These are phyloP conservation scores for Lordiphosa stackelbergi DNA, from an alignment of 1,140 invertebrate species.

Conservation along the genomic window DNA sequence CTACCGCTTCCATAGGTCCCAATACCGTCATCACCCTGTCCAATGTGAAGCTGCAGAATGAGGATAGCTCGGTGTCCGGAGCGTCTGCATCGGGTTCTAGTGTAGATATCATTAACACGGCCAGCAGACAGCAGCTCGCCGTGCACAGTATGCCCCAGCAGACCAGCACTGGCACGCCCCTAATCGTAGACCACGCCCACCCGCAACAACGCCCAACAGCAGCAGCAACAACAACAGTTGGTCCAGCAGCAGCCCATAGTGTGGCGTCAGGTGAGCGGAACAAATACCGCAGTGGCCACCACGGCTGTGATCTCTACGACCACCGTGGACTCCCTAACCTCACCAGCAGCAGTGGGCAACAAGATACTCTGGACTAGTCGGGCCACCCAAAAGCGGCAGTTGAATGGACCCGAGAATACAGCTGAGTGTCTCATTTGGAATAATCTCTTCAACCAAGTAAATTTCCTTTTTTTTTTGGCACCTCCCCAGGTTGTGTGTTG, in stretches of 20 bases:
- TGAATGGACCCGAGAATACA: conserved; percentile 73
- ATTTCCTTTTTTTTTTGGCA: conserved; percentile 1
- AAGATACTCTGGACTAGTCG: conserved; percentile 69
- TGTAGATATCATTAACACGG: conserved; percentile 70
- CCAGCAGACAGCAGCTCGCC: conserved; percentile 68
- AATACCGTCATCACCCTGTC: conserved; percentile 72
- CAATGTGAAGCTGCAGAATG: conserved; percentile 66
- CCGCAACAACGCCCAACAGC: conserved; percentile 58
- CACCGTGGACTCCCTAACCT: conserved; percentile 35
- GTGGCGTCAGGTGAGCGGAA: conserved; percentile 69
- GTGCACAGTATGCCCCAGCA: conserved; percentile 66
- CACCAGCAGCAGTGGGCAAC: conserved; percentile 55
- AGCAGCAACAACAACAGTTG: conserved; percentile 50
- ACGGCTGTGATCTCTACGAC: conserved; percentile 57
- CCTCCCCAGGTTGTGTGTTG: conserved; percentile 5
- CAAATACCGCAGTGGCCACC: conserved; percentile 60
- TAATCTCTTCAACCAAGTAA: no score
- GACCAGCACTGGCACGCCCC: conserved; percentile 40
- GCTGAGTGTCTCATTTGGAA: conserved; percentile 32
- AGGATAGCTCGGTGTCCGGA: conserved; percentile 34
- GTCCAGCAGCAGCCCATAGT: conserved; percentile 63
- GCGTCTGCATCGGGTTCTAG: conserved; percentile 29
- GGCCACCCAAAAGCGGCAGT: conserved; percentile 58
- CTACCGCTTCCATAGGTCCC: conserved; percentile 52
- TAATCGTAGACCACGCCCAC: conserved; percentile 60